These are phyloP conservation scores for Craseonycteris thonglongyai DNA, from an alignment of 2,113 vertebrate species.

Conservation along the genomic window DNA sequence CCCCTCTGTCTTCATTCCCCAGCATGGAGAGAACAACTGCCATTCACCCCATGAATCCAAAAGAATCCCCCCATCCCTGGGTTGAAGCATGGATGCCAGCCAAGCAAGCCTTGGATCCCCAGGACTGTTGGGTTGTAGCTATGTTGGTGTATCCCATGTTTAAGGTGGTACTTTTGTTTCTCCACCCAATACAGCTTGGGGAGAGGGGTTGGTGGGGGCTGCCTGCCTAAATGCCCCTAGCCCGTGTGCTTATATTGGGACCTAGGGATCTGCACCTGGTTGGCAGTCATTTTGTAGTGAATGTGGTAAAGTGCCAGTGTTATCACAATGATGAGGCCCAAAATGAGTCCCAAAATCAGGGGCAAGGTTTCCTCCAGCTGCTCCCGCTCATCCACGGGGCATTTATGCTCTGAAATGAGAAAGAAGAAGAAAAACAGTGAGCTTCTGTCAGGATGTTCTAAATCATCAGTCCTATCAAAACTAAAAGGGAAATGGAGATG, in stretches of 20 bases:
- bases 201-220: background rate
- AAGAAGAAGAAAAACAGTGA: conserved; percentile 19
- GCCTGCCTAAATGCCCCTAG: conserved; percentile 52
- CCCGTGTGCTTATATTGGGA: conserved; percentile 99
- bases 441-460: background rate
- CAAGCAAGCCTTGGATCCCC: conserved; percentile 62
- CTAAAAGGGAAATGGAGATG: background rate
- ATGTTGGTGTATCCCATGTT: conserved; percentile 35
- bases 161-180: conserved; percentile 68
- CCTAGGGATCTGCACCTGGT: conserved; percentile 89
- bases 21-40: background rate
- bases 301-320: conserved; percentile 92
- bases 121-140: conserved; percentile 44
- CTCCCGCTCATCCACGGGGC: conserved; percentile 93
- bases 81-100: conserved; percentile 44
- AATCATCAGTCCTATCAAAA: background rate
- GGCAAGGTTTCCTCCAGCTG: conserved; percentile 94
- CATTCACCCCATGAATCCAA: background rate
- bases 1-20: background rate
- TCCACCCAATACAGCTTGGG: conserved; percentile 62
- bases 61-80: conserved; percentile 28
- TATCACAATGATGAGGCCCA: conserved; percentile 91
- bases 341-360: conserved; percentile 91
- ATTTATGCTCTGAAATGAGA: conserved; percentile 89
- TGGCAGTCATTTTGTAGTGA: conserved; percentile 94